These are phyloP conservation scores for Glyphotaelius pellucidus DNA, from an alignment of 2,888 invertebrate genomes.

Conservation along the genomic window DNA sequence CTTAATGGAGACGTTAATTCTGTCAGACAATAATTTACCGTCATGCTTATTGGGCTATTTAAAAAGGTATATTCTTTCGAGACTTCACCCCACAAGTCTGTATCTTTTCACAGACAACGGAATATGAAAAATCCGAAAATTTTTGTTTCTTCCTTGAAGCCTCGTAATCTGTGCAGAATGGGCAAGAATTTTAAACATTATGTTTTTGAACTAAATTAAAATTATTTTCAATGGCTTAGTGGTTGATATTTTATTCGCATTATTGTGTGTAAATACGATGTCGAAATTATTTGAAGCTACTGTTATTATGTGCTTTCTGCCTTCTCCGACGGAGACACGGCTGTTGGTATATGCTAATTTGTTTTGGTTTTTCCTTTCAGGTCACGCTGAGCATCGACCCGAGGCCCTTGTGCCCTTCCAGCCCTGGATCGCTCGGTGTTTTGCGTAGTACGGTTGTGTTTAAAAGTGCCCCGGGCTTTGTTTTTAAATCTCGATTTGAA, in stretches of 20 bases:
- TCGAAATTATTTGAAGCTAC: not conserved
- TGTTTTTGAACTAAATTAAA: too few relatives aligned
- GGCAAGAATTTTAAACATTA: not conserved
- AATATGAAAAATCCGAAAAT: too few relatives aligned
- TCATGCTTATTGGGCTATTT: not conserved
- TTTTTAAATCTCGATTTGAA: constrained; percentile 61
- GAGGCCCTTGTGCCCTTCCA: constrained; percentile 16
- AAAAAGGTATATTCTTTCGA: not conserved
- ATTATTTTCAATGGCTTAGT: not conserved
- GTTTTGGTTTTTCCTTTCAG: constrained; percentile 27
- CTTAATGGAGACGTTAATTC: not conserved
- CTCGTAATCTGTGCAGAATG: not conserved
- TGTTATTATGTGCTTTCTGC: not conserved
- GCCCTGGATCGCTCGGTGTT: not conserved
- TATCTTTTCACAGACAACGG: not conserved
- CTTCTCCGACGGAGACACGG: not conserved
- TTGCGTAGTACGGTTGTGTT: constrained; percentile 53
- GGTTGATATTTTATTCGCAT: not conserved
- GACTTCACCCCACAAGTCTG: not conserved
- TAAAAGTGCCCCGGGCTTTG: constrained; percentile 48
- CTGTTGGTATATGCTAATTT: constrained; percentile 3
- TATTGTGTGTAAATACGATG: not conserved
- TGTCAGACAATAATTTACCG: not conserved
- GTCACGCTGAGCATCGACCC: constrained; percentile 31
- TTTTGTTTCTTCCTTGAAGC: too few relatives aligned